Percentiles rank a stretch among this genome's conserved stretches.
These are phyloP conservation scores for Phaethon lepturus DNA, from an alignment of 2,113 vertebrate genomes.

Conservation along the genomic window DNA sequence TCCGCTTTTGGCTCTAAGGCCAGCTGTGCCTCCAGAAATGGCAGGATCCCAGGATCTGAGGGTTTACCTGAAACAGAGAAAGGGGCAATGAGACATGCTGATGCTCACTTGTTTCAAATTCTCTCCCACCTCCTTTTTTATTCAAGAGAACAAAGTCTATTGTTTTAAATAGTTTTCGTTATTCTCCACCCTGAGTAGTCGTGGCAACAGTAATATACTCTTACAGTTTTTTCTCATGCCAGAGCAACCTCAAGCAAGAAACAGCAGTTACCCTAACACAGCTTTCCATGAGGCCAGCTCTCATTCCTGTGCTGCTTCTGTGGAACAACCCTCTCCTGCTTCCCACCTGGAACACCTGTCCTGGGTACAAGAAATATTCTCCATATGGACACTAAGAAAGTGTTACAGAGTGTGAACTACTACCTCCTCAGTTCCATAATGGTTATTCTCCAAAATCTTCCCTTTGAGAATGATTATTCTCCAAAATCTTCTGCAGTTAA, in stretches of 20 bases:
- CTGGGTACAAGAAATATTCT: background rate
- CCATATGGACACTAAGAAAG: background rate
- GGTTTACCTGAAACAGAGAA: background rate
- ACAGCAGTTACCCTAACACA: background rate
- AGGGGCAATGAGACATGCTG: rapidly evolving
- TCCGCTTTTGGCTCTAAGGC: background rate
- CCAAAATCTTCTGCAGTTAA: background rate
- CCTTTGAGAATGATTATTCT: background rate
- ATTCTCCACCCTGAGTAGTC: background rate
- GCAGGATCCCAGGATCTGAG: background rate
- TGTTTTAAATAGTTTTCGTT: background rate
- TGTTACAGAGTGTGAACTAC: background rate
- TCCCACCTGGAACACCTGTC: background rate
- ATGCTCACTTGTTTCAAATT: background rate
- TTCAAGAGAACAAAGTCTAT: background rate
- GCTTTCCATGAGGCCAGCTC: background rate
- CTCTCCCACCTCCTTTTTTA: rapidly evolving
- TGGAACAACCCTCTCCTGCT: background rate
- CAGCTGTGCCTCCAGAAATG: background rate
- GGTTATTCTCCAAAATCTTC: background rate
- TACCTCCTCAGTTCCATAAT: background rate
- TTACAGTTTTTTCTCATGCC: background rate
- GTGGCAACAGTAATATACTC: background rate
- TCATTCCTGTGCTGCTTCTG: background rate
- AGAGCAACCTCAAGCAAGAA: background rate